A percentile compares a stretch with the other conserved stretches of the same genome.
Evolutionary conservation across 1,140 invertebrate genomes (phyloP).

Genomic region (Contarinia nasturtii): DNA sequence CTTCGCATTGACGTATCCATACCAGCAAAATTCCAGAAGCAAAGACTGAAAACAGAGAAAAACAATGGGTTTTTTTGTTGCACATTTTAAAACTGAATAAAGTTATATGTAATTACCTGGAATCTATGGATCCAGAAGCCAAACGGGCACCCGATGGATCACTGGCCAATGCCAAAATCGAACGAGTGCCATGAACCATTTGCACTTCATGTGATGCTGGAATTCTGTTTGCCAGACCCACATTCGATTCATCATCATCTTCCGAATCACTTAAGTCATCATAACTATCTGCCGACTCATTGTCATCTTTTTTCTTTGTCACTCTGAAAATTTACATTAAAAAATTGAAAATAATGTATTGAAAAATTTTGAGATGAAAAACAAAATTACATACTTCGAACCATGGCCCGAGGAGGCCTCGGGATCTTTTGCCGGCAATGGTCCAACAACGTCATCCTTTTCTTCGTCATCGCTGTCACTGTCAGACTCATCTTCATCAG

Average conservation of each 20-base stretch:
- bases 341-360: too few species aligned
- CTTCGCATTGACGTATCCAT: constrained; percentile 84
- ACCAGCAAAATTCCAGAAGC: constrained; percentile 95
- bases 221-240: constrained; percentile 36
- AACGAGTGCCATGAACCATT: constrained; percentile 70
- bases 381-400: neutral
- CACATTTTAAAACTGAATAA: too few species aligned
- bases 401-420: neutral
- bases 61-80: too few species aligned
- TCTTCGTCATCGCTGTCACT: neutral
- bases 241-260: constrained; percentile 28
- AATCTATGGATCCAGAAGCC: constrained; percentile 85
- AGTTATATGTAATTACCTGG: too few species aligned
- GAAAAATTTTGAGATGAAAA: too few species aligned
- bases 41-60: constrained; percentile 49
- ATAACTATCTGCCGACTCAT: constrained; percentile 23
- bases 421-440: constrained; percentile 12
- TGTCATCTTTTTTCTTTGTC: constrained; percentile 6
- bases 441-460: neutral
- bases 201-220: constrained; percentile 63
- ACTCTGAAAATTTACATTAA: too few species aligned
- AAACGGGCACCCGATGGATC: constrained; percentile 86
- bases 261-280: constrained; percentile 33
- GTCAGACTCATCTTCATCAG: constrained; percentile 10
- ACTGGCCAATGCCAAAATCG: constrained; percentile 68